Percentiles rank a stretch among this genome's conserved stretches.
Conservation (phyloP, 2,113 vertebrate genomes). For the Willisornis vidua region DNA sequence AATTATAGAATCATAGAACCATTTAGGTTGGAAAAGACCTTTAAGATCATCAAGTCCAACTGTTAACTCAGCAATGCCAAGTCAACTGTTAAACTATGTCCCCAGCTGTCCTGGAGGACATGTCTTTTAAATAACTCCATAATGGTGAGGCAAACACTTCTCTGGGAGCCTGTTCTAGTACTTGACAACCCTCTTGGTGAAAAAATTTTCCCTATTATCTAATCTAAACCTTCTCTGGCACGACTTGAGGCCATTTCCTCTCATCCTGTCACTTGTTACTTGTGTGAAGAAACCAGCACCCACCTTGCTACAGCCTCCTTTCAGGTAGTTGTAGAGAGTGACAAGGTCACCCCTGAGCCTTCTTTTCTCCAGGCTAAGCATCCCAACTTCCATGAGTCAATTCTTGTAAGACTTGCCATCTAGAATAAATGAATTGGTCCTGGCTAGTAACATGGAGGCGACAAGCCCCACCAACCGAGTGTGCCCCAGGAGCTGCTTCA, state of each 20-base stretch:
- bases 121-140: neutral
- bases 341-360: neutral
- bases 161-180: neutral
- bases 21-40: neutral
- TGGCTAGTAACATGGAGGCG: neutral
- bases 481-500: neutral
- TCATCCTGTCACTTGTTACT: neutral
- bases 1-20: neutral
- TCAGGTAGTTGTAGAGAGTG: neutral
- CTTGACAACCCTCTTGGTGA: neutral
- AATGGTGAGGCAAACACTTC: neutral
- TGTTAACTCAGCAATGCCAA: neutral
- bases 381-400: rapidly evolving
- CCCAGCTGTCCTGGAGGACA: no score
- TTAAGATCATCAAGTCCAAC: neutral
- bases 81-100: neutral
- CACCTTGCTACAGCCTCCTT: neutral
- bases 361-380: neutral
- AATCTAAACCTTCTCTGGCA: neutral
- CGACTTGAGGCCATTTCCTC: neutral
- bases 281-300: neutral
- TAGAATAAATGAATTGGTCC: neutral
- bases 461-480: neutral
- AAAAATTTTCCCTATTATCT: neutral
- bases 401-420: neutral